Conservation (phyloP, 2,797 vertebrate species). For the Anguilla obscura region DNA sequence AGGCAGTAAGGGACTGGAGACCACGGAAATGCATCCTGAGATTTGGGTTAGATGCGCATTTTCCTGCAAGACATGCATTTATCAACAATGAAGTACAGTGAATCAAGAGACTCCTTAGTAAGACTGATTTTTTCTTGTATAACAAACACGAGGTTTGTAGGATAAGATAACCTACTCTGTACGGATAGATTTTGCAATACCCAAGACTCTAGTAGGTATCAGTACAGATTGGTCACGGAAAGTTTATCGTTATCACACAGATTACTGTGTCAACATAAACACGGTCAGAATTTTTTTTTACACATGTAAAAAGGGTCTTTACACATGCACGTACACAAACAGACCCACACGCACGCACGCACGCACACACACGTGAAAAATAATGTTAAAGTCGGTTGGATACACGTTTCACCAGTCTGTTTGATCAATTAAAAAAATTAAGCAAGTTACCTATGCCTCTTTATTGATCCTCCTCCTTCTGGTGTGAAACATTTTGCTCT, state of each 20-base stretch:
- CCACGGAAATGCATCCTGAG: slow-evolving; percentile 58
- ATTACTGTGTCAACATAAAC: slow-evolving; percentile 11
- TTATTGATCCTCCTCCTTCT: slow-evolving; percentile 41
- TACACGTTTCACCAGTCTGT: neutral
- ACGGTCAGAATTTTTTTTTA: neutral
- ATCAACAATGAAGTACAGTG: slow-evolving; percentile 12
- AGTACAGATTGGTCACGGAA: neutral
- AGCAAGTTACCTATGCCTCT: slow-evolving; percentile 57
- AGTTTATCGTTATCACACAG: neutral
- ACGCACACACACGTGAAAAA: neutral
- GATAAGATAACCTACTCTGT: neutral
- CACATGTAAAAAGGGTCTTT: slow-evolving; percentile 42
- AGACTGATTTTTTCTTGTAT: neutral
- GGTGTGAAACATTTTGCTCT: slow-evolving; percentile 49
- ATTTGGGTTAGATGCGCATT: slow-evolving; percentile 43
- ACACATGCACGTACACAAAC: neutral
- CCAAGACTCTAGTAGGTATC: neutral
- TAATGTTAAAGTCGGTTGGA: neutral
- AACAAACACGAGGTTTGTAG: neutral
- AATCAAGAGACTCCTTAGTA: neutral
- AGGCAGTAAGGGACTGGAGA: slow-evolving; percentile 49
- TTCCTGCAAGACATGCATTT: slow-evolving; percentile 54
- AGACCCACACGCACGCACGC: slow-evolving; percentile 43
- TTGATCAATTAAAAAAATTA: neutral
- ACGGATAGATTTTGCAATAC: neutral